A percentile compares a stretch with the other conserved stretches of the same genome.
Evolutionary conservation across 2,113 vertebrate species (phyloP).

Genomic region (Oreamnos americanus): DNA sequence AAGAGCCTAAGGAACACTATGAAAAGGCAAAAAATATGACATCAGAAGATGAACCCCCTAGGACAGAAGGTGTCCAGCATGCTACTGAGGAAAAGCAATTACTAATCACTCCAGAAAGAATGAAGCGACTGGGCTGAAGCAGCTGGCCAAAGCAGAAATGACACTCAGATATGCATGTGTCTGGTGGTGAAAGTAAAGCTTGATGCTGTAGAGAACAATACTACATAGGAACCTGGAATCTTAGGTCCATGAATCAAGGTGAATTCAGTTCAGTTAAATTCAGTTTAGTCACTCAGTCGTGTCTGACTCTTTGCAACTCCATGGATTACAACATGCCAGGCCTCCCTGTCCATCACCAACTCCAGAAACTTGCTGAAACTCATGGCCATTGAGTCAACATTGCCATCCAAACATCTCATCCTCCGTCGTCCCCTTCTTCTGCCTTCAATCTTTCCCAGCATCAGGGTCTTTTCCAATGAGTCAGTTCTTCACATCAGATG

Average conservation of each 20-base stretch:
- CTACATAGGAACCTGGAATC: background rate
- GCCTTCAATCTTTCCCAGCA: background rate
- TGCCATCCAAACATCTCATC: background rate
- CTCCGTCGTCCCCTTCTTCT: background rate
- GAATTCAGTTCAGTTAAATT: background rate
- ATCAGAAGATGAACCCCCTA: background rate
- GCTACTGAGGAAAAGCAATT: background rate
- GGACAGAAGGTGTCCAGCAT: background rate
- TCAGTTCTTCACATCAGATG: background rate
- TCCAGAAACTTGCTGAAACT: background rate
- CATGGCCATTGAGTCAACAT: accelerated
- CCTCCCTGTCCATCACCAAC: background rate
- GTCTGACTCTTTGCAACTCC: background rate
- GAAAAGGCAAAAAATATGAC: background rate
- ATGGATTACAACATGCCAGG: background rate
- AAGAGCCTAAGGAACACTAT: background rate
- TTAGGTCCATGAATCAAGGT: background rate
- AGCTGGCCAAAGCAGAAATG: background rate
- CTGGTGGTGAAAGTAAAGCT: background rate
- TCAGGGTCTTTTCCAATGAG: background rate
- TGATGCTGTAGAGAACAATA: background rate
- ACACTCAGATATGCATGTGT: background rate
- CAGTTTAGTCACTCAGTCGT: background rate
- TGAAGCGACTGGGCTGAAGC: background rate
- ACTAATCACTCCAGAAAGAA: background rate